Evolutionary conservation across 1,140 invertebrate species (phyloP), one percentile per base, ranked within the genome.

Genomic region (Triops longicaudatus): DNA sequence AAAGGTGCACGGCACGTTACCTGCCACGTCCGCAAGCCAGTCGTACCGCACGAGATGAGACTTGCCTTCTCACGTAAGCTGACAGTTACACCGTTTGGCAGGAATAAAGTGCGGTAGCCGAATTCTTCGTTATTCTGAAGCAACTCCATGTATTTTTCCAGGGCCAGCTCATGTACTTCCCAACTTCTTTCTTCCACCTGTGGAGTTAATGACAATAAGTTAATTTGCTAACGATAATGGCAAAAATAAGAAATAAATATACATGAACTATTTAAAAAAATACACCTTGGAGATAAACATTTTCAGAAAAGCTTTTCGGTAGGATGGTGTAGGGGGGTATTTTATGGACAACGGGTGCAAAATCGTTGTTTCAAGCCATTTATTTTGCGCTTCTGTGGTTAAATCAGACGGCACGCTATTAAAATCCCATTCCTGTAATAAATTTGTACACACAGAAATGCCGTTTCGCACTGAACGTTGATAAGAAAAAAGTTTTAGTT

Each of bases 11-110:
- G 10, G 26, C n/a, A 28, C 6, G 74, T 26, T 75, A 75, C 74
- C 74, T 75, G 74, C 74, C 74, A 75, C 26, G 74, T 75, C n/a
- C 74, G 44, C 5, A 75, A 44, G 22, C 74, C 74, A 41, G 74
- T 75, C 27, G 74, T 75, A 17, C 74, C 74, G 7, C 44, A 43
- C 26, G 74, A 75, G 17, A 75, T 75, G 22, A 75, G 26, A 43
- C 41, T 75, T 14, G 41, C 26, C 37, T 31, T 75, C 22, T 75
- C 74, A 9, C 41, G 37, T 41, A 75, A 43, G 37, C 74, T 44
- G 11, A 75, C 44, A 0, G 74, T 26, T 17, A 27, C 7, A 28
- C 42, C n/a, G 14, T 75, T 44, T 12, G 27, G 26, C 6, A 42
- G 26, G 10, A 75, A 75, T 17, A 43, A 75, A 11, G 37, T 75